Conservation (phyloP, 2,797 vertebrate genomes). For the Uromys caudimaculatus region DNA sequence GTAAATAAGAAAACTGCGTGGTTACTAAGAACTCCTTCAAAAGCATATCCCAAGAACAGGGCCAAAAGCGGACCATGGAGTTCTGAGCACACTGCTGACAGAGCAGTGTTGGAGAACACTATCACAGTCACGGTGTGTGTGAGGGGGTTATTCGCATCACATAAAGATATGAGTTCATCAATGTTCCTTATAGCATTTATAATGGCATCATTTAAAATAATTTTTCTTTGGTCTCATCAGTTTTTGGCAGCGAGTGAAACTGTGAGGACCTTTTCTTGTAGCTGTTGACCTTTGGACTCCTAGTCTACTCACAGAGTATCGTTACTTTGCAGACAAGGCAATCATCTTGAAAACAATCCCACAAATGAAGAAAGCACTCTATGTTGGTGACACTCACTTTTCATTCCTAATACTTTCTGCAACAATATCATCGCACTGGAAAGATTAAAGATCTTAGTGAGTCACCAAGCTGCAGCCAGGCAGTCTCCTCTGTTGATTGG, state of each 20-base stretch:
- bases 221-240: neutral
- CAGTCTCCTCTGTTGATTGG: neutral
- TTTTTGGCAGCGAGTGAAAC: neutral
- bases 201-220: neutral
- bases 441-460: neutral
- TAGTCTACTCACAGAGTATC: neutral
- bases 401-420: neutral
- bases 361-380: neutral
- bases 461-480: neutral
- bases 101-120: neutral
- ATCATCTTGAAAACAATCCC: neutral
- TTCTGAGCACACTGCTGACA: neutral
- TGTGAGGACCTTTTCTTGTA: neutral
- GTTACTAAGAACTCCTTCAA: slow-evolving; percentile 36
- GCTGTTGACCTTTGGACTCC: neutral
- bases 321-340: neutral
- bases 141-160: neutral
- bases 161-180: neutral
- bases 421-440: neutral
- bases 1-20: slow-evolving; percentile 45
- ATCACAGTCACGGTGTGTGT: fast-evolving
- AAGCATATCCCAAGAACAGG: neutral
- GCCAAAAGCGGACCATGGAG: neutral
- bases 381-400: slow-evolving; percentile 21
- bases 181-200: neutral